A percentile compares a stretch with the other conserved stretches of the same genome.
These are phyloP conservation scores for Acrobasis repandana DNA, from an alignment of 2,888 invertebrate species.

Conservation along the genomic window DNA sequence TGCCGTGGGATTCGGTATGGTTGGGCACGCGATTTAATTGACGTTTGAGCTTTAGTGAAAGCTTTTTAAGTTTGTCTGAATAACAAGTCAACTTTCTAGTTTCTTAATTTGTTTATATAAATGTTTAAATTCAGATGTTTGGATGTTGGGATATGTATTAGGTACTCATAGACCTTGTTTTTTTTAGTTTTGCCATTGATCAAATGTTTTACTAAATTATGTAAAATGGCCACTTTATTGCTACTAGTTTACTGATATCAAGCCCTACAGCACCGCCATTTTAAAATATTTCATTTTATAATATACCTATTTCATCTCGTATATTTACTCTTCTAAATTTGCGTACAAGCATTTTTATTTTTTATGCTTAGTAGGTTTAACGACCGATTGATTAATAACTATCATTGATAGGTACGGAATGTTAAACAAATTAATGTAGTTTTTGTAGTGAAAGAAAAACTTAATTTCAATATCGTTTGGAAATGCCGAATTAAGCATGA, in stretches of 20 bases:
- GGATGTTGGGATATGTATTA: too few species aligned
- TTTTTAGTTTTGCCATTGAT: too few species aligned
- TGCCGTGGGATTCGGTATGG: slow-evolving; percentile 9
- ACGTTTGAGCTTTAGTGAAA: slow-evolving; percentile 2
- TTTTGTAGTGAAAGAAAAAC: slow-evolving; percentile 22
- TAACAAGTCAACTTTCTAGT: not conserved
- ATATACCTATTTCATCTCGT: too few species aligned
- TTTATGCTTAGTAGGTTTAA: slow-evolving; percentile 36
- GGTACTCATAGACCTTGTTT: too few species aligned
- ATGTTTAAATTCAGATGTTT: too few species aligned
- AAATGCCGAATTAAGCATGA: not conserved
- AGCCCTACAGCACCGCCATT: too few species aligned
- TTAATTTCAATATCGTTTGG: slow-evolving; percentile 21
- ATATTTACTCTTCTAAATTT: too few species aligned
- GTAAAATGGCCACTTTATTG: too few species aligned
- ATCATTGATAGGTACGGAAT: slow-evolving; percentile 33
- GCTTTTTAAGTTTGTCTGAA: not conserved
- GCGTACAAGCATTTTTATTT: too few species aligned
- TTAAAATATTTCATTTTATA: too few species aligned
- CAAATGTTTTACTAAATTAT: too few species aligned
- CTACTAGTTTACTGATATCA: too few species aligned
- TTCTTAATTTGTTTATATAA: not conserved
- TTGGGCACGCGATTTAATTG: slow-evolving; percentile 16
- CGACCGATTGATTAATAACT: slow-evolving; percentile 43
- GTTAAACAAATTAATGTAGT: slow-evolving; percentile 20